phyloP scores from a whole-genome alignment of 1,140 invertebrate genomes.

The Macrosteles quadrilineatus region DNA sequence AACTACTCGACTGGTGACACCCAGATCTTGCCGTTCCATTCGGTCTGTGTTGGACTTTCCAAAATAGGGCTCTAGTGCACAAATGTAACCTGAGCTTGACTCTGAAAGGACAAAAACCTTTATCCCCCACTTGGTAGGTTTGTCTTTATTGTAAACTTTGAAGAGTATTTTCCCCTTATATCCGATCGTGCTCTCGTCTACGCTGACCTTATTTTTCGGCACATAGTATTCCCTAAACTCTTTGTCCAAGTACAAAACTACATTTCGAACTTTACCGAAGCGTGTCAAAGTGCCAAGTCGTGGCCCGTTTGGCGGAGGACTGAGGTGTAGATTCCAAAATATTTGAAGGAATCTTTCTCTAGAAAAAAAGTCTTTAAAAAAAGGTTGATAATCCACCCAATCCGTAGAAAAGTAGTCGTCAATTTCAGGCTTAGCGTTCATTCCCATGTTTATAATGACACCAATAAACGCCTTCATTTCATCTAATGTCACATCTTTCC shows the following conservation, averaged over 20 bases:
- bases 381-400: slow-evolving; percentile 23
- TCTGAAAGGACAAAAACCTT: slow-evolving; percentile 15
- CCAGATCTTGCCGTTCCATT: not conserved
- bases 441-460: slow-evolving; percentile 11
- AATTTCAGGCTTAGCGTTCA: slow-evolving; percentile 9
- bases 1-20: slow-evolving; percentile 13
- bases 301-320: not conserved
- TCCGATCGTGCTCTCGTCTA: slow-evolving; percentile 25
- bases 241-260: slow-evolving; percentile 2
- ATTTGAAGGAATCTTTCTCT: slow-evolving; percentile 20
- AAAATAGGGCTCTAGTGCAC: slow-evolving; percentile 10
- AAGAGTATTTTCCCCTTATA: slow-evolving; percentile 23
- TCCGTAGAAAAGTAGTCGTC: slow-evolving; percentile 27
- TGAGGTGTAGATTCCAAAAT: slow-evolving; percentile 23
- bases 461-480: slow-evolving; percentile 22
- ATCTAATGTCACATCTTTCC: not conserved
- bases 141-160: slow-evolving; percentile 29
- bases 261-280: slow-evolving; percentile 5
- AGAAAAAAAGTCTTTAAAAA: slow-evolving; percentile 27
- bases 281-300: not conserved
- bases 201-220: slow-evolving; percentile 2
- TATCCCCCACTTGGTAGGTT: slow-evolving; percentile 28
- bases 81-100: not conserved
- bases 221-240: slow-evolving; percentile 27
- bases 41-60: not conserved